phyloP scores from a whole-genome alignment of 2,797 vertebrate genomes.

The Mormyrops attenuatus region DNA sequence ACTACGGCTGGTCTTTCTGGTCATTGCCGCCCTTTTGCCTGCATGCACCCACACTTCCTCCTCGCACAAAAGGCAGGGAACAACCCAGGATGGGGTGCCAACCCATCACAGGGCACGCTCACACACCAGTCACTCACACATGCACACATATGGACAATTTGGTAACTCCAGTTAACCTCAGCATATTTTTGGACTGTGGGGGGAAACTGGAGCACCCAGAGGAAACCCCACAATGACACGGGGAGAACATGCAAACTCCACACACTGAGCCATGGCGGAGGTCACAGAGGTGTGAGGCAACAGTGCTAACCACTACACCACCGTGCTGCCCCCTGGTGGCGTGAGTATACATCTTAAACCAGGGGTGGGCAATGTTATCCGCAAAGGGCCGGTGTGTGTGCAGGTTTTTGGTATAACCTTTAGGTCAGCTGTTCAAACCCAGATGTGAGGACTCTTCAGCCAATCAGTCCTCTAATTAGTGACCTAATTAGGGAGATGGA shows the following conservation, averaged over 20 bases:
- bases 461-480: too few relatives aligned
- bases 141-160: neutral
- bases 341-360: neutral
- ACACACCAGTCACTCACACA: neutral
- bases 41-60: neutral
- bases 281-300: neutral
- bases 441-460: too few relatives aligned
- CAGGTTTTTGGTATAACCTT: too few relatives aligned
- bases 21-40: constrained; percentile 47
- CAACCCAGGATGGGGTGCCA: neutral
- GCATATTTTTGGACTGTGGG: neutral
- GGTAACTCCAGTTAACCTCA: neutral
- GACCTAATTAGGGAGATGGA: too few relatives aligned
- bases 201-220: too few relatives aligned
- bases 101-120: neutral
- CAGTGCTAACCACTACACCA: neutral
- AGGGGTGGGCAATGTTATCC: too few relatives aligned
- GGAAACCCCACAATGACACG: neutral
- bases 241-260: neutral
- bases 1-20: constrained; percentile 91
- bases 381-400: too few relatives aligned
- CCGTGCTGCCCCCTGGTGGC: neutral
- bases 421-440: too few relatives aligned
- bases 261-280: neutral
- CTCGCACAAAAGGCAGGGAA: neutral